Conservation (phyloP, 1,140 invertebrate genomes). For the Babylonia areolata region DNA sequence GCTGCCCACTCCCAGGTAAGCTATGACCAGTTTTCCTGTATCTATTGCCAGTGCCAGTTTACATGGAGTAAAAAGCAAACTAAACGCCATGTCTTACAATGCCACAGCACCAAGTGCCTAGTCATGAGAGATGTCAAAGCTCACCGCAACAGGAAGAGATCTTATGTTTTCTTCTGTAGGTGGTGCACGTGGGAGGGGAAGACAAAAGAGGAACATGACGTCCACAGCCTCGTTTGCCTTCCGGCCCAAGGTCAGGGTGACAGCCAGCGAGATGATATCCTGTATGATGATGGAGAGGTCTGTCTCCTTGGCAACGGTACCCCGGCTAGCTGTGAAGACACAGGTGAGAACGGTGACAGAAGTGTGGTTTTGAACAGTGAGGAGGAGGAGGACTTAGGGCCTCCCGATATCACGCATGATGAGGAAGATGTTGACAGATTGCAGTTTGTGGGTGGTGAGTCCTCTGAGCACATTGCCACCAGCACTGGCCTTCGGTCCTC, state of each 20-base stretch:
- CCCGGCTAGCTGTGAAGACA: background rate
- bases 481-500: background rate
- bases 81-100: conserved; percentile 12
- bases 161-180: conserved; percentile 57
- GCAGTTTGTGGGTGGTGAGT: background rate
- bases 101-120: conserved; percentile 13
- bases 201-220: conserved; percentile 41
- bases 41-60: conserved; percentile 1
- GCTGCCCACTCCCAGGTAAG: conserved; percentile 3
- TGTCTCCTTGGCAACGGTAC: background rate
- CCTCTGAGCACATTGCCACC: background rate
- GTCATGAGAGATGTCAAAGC: conserved; percentile 54
- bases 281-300: background rate
- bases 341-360: background rate
- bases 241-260: background rate
- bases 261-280: background rate
- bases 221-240: background rate
- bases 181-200: conserved; percentile 57
- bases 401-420: conserved; percentile 10
- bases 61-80: conserved; percentile 2
- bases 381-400: background rate
- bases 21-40: conserved; percentile 17
- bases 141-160: conserved; percentile 47
- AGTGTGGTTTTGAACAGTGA: background rate
- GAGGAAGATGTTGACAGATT: background rate